Conservation (phyloP, 1,140 invertebrate species). For the Mylabris phalerata region DNA sequence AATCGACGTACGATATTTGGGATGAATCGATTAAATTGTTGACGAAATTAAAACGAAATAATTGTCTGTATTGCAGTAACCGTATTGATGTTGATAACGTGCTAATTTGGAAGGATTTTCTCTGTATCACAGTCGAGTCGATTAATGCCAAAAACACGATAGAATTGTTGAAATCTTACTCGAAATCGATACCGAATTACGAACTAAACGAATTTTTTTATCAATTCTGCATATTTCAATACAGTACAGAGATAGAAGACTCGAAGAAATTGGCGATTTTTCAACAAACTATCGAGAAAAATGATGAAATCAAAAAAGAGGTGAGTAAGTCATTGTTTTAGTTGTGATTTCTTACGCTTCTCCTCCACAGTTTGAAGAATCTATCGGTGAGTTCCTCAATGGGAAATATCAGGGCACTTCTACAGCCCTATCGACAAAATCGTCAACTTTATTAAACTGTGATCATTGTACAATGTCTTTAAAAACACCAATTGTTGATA, state of each 20-base stretch:
- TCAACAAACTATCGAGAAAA: not conserved
- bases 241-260: slow-evolving; percentile 3
- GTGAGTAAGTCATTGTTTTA: slow-evolving; percentile 2
- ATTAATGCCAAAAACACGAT: slow-evolving; percentile 34
- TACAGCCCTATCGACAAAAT: not conserved
- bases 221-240: slow-evolving; percentile 35
- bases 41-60: slow-evolving; percentile 34
- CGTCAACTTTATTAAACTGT: slow-evolving; percentile 8
- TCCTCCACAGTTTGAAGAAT: slow-evolving; percentile 25
- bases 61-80: slow-evolving; percentile 40
- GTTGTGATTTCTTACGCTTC: slow-evolving; percentile 15
- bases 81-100: slow-evolving; percentile 24
- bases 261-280: not conserved
- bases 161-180: slow-evolving; percentile 36
- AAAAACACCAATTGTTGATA: slow-evolving; percentile 24
- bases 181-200: slow-evolving; percentile 35
- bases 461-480: slow-evolving; percentile 25
- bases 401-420: slow-evolving; percentile 22
- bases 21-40: slow-evolving; percentile 28
- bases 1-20: slow-evolving; percentile 35
- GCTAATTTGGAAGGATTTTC: slow-evolving; percentile 39
- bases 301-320: slow-evolving; percentile 2
- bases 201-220: slow-evolving; percentile 38
- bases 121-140: slow-evolving; percentile 35
- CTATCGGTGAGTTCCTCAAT: slow-evolving; percentile 24